Evolutionary conservation across 2,888 invertebrate genomes (phyloP), one percentile per base, ranked within the genome.

Genomic region (Eupithecia abbreviata): DNA sequence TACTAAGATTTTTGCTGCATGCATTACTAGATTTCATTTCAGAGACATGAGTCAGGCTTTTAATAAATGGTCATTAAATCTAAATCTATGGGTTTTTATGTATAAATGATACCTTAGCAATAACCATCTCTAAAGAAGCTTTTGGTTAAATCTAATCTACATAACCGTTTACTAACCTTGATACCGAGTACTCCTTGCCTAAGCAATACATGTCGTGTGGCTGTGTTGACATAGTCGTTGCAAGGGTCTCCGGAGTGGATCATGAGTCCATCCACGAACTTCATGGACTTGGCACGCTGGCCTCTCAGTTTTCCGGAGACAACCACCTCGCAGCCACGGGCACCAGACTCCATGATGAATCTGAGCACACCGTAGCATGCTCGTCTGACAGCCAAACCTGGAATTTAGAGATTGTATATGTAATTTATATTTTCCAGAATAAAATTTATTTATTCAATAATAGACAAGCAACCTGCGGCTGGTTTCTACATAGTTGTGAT

Each of bases 211-310:
- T 99, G 99, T 86, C 99, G 96, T 71, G 99, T 99, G 79, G 99
- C 99, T 67, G 98, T 98, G 94, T 99, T 99, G 74, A 99, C 99
- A 87, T 99, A 99, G 90, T 99, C 99, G 88, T 99, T 98, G 94
- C 98, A 98, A 51, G 99, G 99, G 94, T 99, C 98, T 91, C 99
- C 99, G 84, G 98, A 98, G 96, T 99, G 99, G 91, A 99, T 99
- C 99, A 99, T 99, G 80, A 99, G 96, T 81, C 99, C 99, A 88
- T 99, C 99, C 62, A 99, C 99, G 91, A 99, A 99, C 95, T 99
- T 99, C 99, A 99, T 99, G 76, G 99, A 98, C 95, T 99, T 99
- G 83, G 99, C 99, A 96, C 99, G 96, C 96, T 99, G 99, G 82
- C 99, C 99, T 89, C 99, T 96, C 83, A 99, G 96, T 95, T 99